Evolutionary conservation across 2,113 vertebrate species (phyloP), one percentile per base, ranked within the genome.

Genomic region (Ciconia boyciana): DNA sequence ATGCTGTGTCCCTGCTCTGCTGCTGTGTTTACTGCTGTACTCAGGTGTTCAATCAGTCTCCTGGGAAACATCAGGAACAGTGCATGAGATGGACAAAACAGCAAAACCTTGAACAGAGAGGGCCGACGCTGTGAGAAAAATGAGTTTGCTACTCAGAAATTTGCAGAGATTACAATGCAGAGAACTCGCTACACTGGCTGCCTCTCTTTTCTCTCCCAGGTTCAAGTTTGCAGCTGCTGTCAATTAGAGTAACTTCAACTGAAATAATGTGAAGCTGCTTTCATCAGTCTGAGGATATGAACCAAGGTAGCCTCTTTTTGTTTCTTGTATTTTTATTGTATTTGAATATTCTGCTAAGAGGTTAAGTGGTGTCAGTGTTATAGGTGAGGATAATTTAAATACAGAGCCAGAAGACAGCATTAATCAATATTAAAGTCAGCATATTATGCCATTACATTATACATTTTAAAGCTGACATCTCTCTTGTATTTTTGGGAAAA

Each of bases 51-150:
- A 66, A 94, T 62, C 70, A 79, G 93, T 95, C 96, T 93, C 93
- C 96, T 64, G 54, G 96, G 93, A 96, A 97, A 96, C 94, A n/a
- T 90, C 78, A 87, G 76, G 77, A 79, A 44, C 55, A 52, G 46
- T 16, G 19, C 36, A 54, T 9, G 49, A 94, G 81, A 95, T 46
- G 83, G 80, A 81, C 77, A 81, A 80, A 92, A 19, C 69, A 93
- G 76, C 61, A 71, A 83, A 88, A 49, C 70, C 70, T 83, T 87
- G 57, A 83, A 58, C 36, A 77, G 39, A 62, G 57, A 58, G 66
- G 39, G 74, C 21, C 4, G 11, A 49, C 64, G 65, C 10, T 4
- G 62, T 31, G 36, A 91, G 75, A 86, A 90, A 71, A 86, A 89
- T 11, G 34, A 87, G 58, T 43, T 76, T 61, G 55, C 54, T 80